Base-by-base conservation (phyloP, 2,888 invertebrate genomes). In the Drosophila subquinaria region DNA sequence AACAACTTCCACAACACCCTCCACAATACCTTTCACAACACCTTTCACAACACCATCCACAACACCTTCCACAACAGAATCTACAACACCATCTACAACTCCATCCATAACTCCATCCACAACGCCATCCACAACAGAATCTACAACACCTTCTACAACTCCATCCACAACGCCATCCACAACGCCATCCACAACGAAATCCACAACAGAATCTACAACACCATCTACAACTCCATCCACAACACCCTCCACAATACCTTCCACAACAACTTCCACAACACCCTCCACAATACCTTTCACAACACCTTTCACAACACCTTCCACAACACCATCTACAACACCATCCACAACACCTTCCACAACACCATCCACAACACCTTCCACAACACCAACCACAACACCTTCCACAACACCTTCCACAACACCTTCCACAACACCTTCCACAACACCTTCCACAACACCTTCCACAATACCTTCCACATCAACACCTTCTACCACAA, bases 51-150 rank as follows among this genome's bases (percentile, higher is more conserved):
- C 40, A 48, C 3, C 27, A 8, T 17, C 27, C 17, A 38, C 38
- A 66, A 53, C 38, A 35, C 8, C n/a, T 2, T 60, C 59, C 5
- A 52, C 36, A 3, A 36, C 62, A 42, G 13, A 23, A 35, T 33
- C 15, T 3, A 20, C 36, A 9, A 2, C 36, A 35, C 5, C 9
- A 35, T 9, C 27, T 0, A 17, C 36, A 13, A 27, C 43, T 1
- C 10, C 43, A 30, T 17, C 43, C 6, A 30, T 53, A 13, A 23
- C 35, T 17, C 17, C 23, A 10, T 13, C 33, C 4, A 20, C 38
- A 15, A 23, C 56, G 20, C 8, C 40, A 6, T 1, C 55, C 1
- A 35, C 33, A 11, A 48, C 17, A 33, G 3, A 3, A n/a, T 23
- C 40, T 2, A 52, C 65, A 2, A 52, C 62, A 30, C 5, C 15